phyloP scores from a whole-genome alignment of 2,888 invertebrate genomes.

The Pharmacophagus antenor region DNA sequence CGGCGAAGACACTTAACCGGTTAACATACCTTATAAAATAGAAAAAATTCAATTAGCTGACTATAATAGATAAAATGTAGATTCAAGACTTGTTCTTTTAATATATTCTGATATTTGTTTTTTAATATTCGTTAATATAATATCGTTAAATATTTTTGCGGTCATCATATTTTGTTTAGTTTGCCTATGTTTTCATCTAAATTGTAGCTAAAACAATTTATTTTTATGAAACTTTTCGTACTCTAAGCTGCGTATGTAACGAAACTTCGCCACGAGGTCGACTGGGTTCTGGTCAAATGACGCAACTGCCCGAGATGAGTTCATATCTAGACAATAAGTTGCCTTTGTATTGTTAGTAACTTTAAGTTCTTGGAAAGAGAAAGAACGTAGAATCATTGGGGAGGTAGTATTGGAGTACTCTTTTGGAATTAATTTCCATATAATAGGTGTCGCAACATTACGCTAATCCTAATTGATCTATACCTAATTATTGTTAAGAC shows the following conservation, averaged over 20 bases:
- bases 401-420: not conserved
- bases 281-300: slow-evolving; percentile 46
- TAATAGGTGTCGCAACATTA: not conserved
- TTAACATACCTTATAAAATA: too few species aligned
- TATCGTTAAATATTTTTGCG: too few species aligned
- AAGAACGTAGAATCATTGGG: not conserved
- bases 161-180: not conserved
- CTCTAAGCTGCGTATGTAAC: slow-evolving; percentile 36
- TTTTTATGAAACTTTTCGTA: not conserved
- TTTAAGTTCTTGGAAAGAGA: slow-evolving; percentile 10
- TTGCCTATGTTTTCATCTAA: not conserved
- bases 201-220: not conserved
- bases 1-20: too few species aligned
- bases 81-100: too few species aligned
- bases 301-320: slow-evolving; percentile 59
- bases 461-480: not conserved
- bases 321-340: slow-evolving; percentile 53
- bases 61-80: too few species aligned
- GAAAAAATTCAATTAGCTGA: too few species aligned
- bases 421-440: not conserved
- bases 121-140: too few species aligned
- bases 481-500: not conserved
- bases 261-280: slow-evolving; percentile 51
- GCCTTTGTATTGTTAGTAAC: slow-evolving; percentile 36
- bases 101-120: too few species aligned